These are phyloP conservation scores for Labia minor DNA, from an alignment of 2,888 invertebrate genomes.

Conservation along the genomic window DNA sequence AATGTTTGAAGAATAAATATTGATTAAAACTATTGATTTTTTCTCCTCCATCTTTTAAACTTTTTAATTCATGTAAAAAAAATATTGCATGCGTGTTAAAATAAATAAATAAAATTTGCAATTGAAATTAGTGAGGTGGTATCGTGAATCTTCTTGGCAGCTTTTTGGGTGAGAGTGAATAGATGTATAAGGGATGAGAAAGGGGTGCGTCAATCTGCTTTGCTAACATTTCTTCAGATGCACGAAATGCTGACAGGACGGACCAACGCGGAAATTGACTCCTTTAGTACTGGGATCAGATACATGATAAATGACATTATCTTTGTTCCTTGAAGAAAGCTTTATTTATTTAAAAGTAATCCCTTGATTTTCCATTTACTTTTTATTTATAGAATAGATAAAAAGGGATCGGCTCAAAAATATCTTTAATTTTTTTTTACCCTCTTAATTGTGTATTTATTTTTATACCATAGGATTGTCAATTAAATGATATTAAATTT, in stretches of 20 bases:
- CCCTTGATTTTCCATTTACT: too few relatives aligned
- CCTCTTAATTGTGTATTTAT: too few relatives aligned
- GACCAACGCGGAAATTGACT: not conserved
- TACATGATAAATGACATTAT: slow-evolving; percentile 8
- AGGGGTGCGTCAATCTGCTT: not conserved
- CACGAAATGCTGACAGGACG: not conserved
- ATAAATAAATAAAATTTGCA: not conserved
- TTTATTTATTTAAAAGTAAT: too few relatives aligned
- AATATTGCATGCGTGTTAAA: slow-evolving; percentile 8
- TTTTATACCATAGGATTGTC: too few relatives aligned
- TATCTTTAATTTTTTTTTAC: too few relatives aligned
- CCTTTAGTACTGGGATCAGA: not conserved
- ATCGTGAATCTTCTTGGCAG: not conserved
- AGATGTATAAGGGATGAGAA: not conserved
- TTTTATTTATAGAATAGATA: too few relatives aligned
- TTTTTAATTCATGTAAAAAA: not conserved
- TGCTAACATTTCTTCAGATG: not conserved
- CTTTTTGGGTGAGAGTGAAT: not conserved
- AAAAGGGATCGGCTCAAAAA: too few relatives aligned
- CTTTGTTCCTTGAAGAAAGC: not conserved
- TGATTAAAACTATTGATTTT: too few relatives aligned
- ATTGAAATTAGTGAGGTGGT: slow-evolving; percentile 8
- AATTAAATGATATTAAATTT: too few relatives aligned
- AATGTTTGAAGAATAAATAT: too few relatives aligned
- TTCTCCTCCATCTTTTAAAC: too few relatives aligned